Evolutionary conservation across 2,113 vertebrate species (phyloP).

Genomic region (Heliornis fulica): DNA sequence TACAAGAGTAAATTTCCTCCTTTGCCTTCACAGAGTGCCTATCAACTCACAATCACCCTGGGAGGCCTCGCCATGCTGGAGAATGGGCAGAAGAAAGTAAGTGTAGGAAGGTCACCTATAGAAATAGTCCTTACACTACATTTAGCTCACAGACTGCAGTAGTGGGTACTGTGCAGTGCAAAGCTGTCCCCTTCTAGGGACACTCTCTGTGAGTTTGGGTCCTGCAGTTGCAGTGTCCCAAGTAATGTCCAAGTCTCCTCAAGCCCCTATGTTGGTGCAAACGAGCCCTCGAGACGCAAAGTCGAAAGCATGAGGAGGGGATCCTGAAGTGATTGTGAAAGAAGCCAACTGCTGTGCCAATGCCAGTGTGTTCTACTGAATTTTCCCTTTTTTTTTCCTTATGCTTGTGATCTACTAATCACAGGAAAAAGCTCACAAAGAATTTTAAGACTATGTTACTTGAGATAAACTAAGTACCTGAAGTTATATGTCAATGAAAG

Average conservation of each 20-base stretch:
- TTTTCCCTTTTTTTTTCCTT: not conserved
- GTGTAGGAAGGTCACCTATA: not conserved
- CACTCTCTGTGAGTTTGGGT: rapidly evolving
- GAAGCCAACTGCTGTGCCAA: not conserved
- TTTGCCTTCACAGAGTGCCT: not conserved
- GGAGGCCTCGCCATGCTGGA: not conserved
- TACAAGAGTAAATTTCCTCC: not conserved
- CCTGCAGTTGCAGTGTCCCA: not conserved
- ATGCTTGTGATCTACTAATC: not conserved
- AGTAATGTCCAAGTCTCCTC: not conserved
- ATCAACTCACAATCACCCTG: not conserved
- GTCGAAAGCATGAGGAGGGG: not conserved
- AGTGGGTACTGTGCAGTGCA: not conserved
- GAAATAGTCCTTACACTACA: not conserved
- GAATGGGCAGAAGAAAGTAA: not conserved
- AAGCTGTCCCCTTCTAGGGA: not conserved
- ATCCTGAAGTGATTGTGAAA: not conserved
- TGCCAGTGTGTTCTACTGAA: not conserved
- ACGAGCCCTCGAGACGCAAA: not conserved
- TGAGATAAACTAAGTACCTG: not conserved
- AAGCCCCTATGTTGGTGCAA: not conserved
- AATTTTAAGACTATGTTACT: not conserved
- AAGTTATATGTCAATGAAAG: not conserved
- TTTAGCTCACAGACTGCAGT: not conserved
- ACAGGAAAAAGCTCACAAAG: not conserved